phyloP scores from a whole-genome alignment of 30 jellyfish, hydroid and myxozoan species.

The Pelagia noctiluca region DNA sequence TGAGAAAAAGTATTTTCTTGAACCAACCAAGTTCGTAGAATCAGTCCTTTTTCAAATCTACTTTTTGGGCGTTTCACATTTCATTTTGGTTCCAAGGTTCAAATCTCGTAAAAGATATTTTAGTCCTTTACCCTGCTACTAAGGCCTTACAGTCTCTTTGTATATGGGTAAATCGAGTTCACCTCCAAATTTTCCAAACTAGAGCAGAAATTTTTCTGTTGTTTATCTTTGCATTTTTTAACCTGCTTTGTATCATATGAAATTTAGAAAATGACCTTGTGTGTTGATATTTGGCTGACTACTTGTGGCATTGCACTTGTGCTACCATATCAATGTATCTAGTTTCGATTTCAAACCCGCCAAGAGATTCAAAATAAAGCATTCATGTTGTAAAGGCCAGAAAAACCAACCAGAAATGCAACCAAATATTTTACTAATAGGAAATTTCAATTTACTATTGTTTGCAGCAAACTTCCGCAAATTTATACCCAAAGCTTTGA shows the following conservation, averaged over 20 bases:
- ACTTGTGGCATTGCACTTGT: conserved; percentile 78
- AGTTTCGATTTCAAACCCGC: background rate
- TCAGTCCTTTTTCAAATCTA: too few relatives aligned
- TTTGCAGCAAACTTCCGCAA: too few relatives aligned
- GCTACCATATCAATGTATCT: background rate
- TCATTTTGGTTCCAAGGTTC: too few relatives aligned
- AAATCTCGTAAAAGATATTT: background rate
- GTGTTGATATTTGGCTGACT: conserved; percentile 48
- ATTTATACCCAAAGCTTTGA: too few relatives aligned
- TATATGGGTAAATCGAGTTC: background rate
- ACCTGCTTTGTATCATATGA: background rate
- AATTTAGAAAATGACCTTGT: background rate
- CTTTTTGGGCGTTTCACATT: too few relatives aligned
- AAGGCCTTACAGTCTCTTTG: too few relatives aligned
- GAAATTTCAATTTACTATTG: too few relatives aligned
- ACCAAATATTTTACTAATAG: too few relatives aligned
- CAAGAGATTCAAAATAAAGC: background rate
- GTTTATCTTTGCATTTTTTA: background rate
- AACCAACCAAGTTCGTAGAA: too few relatives aligned
- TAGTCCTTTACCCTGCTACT: too few relatives aligned
- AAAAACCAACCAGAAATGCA: too few relatives aligned
- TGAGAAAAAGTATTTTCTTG: too few relatives aligned
- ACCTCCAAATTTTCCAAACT: background rate
- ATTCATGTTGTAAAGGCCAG: background rate
- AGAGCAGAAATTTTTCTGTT: background rate